phyloP scores from a whole-genome alignment of 2,113 vertebrate genomes.

The Antechinus flavipes region DNA sequence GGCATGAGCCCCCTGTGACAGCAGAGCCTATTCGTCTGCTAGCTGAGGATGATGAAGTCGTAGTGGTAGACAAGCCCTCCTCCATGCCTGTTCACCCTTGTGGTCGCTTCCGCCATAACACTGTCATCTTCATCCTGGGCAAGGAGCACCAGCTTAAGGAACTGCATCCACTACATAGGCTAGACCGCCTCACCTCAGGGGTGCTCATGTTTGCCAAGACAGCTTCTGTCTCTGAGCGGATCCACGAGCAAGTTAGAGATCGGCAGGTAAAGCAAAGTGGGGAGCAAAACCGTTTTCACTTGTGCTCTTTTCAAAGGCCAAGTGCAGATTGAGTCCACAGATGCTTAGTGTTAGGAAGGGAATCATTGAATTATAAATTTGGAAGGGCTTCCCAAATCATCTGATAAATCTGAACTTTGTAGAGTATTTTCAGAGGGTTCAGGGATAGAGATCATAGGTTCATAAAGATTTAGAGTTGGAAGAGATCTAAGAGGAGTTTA shows the following conservation, averaged over 20 bases:
- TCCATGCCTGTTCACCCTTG: constrained; percentile 98
- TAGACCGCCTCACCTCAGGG: constrained; percentile 96
- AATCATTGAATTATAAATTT: background rate
- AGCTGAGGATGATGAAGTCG: constrained; percentile 90
- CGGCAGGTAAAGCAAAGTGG: constrained; percentile 88
- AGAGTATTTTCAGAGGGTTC: background rate
- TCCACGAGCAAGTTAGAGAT: constrained; percentile 95
- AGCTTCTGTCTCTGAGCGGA: constrained; percentile 89
- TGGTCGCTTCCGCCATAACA: constrained; percentile 97
- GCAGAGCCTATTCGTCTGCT: constrained; percentile 89
- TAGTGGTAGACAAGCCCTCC: constrained; percentile 96
- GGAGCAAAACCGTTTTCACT: background rate
- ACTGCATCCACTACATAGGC: constrained; percentile 94
- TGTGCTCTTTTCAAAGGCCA: background rate
- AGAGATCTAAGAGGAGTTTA: background rate
- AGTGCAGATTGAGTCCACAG: background rate
- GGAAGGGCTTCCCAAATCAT: background rate
- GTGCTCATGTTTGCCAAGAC: constrained; percentile 97
- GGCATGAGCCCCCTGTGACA: constrained; percentile 96
- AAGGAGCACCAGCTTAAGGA: constrained; percentile 93
- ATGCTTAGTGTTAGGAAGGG: background rate
- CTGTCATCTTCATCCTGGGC: constrained; percentile 96
- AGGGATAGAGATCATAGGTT: background rate
- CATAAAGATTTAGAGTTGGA: background rate
- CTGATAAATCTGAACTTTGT: background rate